Percentiles rank a stretch among this genome's conserved stretches.
phyloP scores from a whole-genome alignment of 2,113 vertebrate genomes.

The Hypomesus transpacificus region DNA sequence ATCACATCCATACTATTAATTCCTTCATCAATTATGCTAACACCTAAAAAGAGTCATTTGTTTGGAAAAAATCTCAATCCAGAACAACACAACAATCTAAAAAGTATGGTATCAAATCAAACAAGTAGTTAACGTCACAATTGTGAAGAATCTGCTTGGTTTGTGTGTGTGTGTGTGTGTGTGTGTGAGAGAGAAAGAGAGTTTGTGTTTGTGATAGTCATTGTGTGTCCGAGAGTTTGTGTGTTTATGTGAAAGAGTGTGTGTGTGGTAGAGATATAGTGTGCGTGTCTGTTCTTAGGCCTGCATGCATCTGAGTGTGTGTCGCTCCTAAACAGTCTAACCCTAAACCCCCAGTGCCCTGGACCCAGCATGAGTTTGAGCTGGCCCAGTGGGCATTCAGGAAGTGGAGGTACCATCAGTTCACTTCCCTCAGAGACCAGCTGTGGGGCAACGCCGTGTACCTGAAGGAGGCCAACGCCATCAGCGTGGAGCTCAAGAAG shows the following conservation, averaged over 20 bases:
- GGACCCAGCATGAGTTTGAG: slow-evolving; percentile 93
- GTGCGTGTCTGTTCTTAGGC: too few relatives aligned
- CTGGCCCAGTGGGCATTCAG: slow-evolving; percentile 96
- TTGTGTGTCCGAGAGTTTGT: too few relatives aligned
- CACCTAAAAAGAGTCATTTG: too few relatives aligned
- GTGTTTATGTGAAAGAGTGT: not conserved
- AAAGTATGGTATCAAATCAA: too few relatives aligned
- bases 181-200: too few relatives aligned
- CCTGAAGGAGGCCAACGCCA: slow-evolving; percentile 96
- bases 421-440: slow-evolving; percentile 92
- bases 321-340: not conserved
- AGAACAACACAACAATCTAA: too few relatives aligned
- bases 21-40: too few relatives aligned
- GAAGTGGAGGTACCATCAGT: slow-evolving; percentile 97
- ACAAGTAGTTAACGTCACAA: too few relatives aligned
- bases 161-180: too few relatives aligned
- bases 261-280: not conserved
- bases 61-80: too few relatives aligned
- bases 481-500: slow-evolving; percentile 97
- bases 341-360: slow-evolving; percentile 73
- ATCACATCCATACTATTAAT: too few relatives aligned
- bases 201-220: not conserved
- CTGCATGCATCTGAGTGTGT: not conserved
- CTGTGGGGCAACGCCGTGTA: slow-evolving; percentile 98
- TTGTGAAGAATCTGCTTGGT: too few relatives aligned